Evolutionary conservation across 2,888 invertebrate genomes (phyloP).

Genomic region (Metellina segmentata): DNA sequence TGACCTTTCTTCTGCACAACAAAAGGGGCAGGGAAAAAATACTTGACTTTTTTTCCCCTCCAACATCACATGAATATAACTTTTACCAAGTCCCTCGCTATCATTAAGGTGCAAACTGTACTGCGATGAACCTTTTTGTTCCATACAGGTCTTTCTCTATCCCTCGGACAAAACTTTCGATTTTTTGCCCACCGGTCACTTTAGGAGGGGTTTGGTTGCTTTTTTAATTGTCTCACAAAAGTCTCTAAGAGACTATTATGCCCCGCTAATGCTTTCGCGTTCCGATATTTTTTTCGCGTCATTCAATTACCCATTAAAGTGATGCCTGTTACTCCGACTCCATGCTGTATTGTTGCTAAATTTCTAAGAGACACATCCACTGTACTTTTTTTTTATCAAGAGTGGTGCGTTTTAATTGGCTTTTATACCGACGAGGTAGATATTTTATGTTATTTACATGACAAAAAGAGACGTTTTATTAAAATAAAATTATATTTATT

Average conservation of each 20-base stretch:
- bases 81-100: constrained; percentile 17
- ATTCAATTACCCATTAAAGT: background rate
- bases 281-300: background rate
- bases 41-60: constrained; percentile 10
- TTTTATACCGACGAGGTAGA: background rate
- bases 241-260: constrained; percentile 40
- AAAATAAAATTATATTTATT: background rate
- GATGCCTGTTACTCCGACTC: too few species aligned
- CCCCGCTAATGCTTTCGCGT: constrained; percentile 2
- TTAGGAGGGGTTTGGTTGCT: constrained; percentile 9
- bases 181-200: constrained; percentile 13
- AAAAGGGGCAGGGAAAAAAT: constrained; percentile 38
- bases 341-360: too few species aligned
- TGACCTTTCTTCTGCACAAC: constrained; percentile 64
- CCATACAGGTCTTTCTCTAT: constrained; percentile 27
- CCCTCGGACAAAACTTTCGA: constrained; percentile 1
- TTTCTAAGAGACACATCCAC: too few species aligned
- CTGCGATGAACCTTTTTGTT: constrained; percentile 53
- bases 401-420: constrained; percentile 19
- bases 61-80: constrained; percentile 29
- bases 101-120: constrained; percentile 47
- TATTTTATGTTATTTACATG: background rate
- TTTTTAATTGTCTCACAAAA: constrained; percentile 49
- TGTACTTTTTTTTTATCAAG: background rate
- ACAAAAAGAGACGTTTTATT: background rate